Evolutionary conservation across 2,797 vertebrate genomes (phyloP).

Genomic region (Microctenopoma stevenorrisi): DNA sequence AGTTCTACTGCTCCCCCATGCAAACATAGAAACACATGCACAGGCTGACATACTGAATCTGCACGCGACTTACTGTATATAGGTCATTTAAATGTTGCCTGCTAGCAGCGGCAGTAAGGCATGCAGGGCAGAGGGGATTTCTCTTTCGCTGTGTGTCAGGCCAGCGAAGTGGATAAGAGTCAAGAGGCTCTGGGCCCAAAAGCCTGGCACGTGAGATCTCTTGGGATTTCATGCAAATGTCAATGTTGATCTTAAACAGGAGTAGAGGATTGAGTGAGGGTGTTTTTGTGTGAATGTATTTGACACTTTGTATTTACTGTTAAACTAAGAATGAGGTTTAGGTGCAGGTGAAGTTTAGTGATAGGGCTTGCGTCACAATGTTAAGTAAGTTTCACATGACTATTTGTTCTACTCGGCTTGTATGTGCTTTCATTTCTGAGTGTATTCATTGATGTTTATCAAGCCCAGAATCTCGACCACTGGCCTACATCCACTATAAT

Average conservation of each 20-base stretch:
- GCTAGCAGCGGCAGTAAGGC: conserved; percentile 38
- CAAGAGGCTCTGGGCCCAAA: conserved; percentile 39
- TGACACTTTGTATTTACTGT: conserved; percentile 7
- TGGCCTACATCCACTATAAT: conserved; percentile 56
- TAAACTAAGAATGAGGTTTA: conserved; percentile 2
- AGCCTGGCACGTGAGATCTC: conserved; percentile 52
- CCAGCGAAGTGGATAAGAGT: conserved; percentile 37
- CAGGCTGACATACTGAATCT: conserved; percentile 57
- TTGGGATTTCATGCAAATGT: conserved; percentile 10
- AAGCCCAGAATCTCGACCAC: conserved; percentile 16
- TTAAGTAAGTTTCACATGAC: conserved; percentile 27
- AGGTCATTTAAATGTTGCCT: conserved; percentile 61
- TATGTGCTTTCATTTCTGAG: conserved; percentile 7
- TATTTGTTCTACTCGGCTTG: conserved; percentile 4
- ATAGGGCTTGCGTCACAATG: not conserved
- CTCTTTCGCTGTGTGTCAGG: conserved; percentile 37
- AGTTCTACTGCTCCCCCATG: not conserved
- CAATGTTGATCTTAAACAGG: conserved; percentile 17
- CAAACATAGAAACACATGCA: conserved; percentile 33
- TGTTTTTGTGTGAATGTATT: no score
- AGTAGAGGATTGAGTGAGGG: not conserved
- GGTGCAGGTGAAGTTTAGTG: not conserved
- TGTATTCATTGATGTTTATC: conserved; percentile 26
- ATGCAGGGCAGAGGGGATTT: conserved; percentile 51
- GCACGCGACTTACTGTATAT: conserved; percentile 56